Conservation (phyloP, 1,140 invertebrate species). For the Nilaparvata lugens region DNA sequence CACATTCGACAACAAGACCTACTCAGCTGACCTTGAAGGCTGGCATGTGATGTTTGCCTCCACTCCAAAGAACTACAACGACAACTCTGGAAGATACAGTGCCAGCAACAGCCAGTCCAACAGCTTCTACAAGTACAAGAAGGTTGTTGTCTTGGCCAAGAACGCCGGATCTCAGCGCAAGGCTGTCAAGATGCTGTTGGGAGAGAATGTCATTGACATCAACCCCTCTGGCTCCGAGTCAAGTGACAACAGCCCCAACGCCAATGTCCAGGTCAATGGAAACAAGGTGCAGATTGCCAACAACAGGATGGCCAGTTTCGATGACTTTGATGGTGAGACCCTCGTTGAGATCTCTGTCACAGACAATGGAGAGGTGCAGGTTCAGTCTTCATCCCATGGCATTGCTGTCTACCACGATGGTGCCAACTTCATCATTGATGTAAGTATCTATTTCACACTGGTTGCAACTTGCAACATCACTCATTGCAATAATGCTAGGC, state of each 20-base stretch:
- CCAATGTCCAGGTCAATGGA: slow-evolving; percentile 33
- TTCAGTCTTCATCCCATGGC: slow-evolving; percentile 39
- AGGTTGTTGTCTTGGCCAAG: slow-evolving; percentile 34
- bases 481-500: too few relatives aligned
- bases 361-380: slow-evolving; percentile 32
- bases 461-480: too few relatives aligned
- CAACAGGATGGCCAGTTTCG: slow-evolving; percentile 22
- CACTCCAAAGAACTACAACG: slow-evolving; percentile 30
- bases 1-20: slow-evolving; percentile 51
- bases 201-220: slow-evolving; percentile 27
- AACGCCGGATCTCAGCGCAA: slow-evolving; percentile 22
- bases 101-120: slow-evolving; percentile 17
- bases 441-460: too few relatives aligned
- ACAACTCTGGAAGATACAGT: too few relatives aligned
- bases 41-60: slow-evolving; percentile 51
- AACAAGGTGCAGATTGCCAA: slow-evolving; percentile 26
- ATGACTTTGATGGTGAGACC: slow-evolving; percentile 27
- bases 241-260: slow-evolving; percentile 25
- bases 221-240: slow-evolving; percentile 17
- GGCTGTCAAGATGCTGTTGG: slow-evolving; percentile 37
- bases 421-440: slow-evolving; percentile 37
- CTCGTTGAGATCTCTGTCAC: slow-evolving; percentile 42
- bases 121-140: slow-evolving; percentile 22
- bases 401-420: slow-evolving; percentile 46
- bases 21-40: slow-evolving; percentile 42